A percentile compares a stretch with the other conserved stretches of the same genome.
phyloP scores from a whole-genome alignment of 2,888 invertebrate genomes.

The Timema cristinae region DNA sequence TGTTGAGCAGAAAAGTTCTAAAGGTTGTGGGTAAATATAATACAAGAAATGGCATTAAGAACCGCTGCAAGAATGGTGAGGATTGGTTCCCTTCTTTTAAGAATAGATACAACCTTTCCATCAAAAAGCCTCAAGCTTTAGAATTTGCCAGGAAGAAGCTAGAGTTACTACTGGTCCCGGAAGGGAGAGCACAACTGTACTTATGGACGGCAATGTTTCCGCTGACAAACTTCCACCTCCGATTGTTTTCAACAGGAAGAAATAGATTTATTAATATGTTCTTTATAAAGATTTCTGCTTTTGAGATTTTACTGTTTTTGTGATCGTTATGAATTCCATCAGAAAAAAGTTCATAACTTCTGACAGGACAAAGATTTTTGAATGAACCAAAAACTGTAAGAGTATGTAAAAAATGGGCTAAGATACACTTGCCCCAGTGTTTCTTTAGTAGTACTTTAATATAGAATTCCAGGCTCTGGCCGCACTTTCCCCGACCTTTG shows the following conservation, averaged over 20 bases:
- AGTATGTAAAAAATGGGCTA: too few relatives aligned
- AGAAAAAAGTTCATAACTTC: too few relatives aligned
- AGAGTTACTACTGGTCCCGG: constrained; percentile 37
- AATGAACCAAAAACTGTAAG: too few relatives aligned
- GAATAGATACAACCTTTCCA: constrained; percentile 37
- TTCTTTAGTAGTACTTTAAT: too few relatives aligned
- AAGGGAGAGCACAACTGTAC: constrained; percentile 39
- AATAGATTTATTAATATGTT: constrained; percentile 19
- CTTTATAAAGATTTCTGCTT: too few relatives aligned
- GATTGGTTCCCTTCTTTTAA: constrained; percentile 38
- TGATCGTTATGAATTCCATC: too few relatives aligned
- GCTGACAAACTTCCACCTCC: constrained; percentile 40
- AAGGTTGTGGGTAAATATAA: constrained; percentile 37
- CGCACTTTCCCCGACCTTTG: too few relatives aligned
- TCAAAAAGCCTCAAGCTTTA: constrained; percentile 41
- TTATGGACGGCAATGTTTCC: constrained; percentile 33
- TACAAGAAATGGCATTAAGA: constrained; percentile 34
- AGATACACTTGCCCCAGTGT: too few relatives aligned
- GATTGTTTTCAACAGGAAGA: constrained; percentile 40
- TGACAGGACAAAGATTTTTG: too few relatives aligned
- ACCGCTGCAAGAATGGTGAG: constrained; percentile 37
- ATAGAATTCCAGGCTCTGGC: too few relatives aligned
- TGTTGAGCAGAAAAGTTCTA: constrained; percentile 36
- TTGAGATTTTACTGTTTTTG: too few relatives aligned
- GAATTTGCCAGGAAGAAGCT: constrained; percentile 38